Evolutionary conservation across 2,888 invertebrate species (phyloP).

Genomic region (Netelia inedita): DNA sequence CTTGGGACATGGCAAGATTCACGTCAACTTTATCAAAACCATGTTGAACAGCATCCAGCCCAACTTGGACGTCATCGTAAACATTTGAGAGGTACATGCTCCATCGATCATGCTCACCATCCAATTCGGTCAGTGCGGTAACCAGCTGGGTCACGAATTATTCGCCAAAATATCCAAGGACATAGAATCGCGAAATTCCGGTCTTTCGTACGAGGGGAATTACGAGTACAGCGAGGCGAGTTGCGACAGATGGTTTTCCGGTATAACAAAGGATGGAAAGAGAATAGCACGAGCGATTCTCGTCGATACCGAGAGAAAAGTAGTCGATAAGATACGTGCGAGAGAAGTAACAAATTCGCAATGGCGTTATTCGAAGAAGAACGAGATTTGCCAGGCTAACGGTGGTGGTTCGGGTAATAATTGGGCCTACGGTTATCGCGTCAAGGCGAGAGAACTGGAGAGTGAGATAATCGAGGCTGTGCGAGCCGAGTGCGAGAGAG

Average conservation of each 20-base stretch:
- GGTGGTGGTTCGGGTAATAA: slow-evolving; percentile 86
- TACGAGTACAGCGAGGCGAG: slow-evolving; percentile 81
- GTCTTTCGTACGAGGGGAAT: slow-evolving; percentile 77
- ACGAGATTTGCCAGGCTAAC: slow-evolving; percentile 83
- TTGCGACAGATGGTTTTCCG: slow-evolving; percentile 85
- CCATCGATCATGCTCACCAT: slow-evolving; percentile 82
- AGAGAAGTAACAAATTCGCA: slow-evolving; percentile 70
- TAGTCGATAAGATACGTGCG: slow-evolving; percentile 80
- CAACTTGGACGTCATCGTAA: not conserved
- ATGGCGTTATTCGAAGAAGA: slow-evolving; percentile 84
- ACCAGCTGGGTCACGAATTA: slow-evolving; percentile 86
- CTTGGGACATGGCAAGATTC: too few relatives aligned
- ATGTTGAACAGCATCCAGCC: not conserved
- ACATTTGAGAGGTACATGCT: not conserved
- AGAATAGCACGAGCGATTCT: slow-evolving; percentile 85
- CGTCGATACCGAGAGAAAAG: slow-evolving; percentile 86
- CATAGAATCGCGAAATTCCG: slow-evolving; percentile 77
- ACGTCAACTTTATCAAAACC: too few relatives aligned
- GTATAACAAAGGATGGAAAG: slow-evolving; percentile 79
- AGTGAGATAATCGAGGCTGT: slow-evolving; percentile 82
- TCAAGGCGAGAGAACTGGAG: slow-evolving; percentile 83
- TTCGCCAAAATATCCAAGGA: slow-evolving; percentile 85
- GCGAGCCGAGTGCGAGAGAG: slow-evolving; percentile 84
- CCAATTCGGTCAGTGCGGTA: slow-evolving; percentile 87
- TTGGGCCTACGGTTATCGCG: slow-evolving; percentile 86